Conservation (phyloP, 2,113 vertebrate genomes). For the Otus sunia region DNA sequence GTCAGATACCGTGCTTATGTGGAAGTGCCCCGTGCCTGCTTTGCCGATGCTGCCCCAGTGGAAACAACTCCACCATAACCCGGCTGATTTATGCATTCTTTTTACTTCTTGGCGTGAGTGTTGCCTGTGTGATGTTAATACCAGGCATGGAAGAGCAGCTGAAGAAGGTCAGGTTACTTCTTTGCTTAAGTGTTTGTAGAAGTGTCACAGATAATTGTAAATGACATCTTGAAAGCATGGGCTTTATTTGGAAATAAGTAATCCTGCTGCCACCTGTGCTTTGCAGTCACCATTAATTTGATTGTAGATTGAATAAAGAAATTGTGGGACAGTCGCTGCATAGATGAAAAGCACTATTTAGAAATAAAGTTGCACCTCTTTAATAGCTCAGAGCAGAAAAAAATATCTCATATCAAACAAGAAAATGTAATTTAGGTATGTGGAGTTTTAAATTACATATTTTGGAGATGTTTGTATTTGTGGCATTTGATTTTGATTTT, state of each 20-base stretch:
- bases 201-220: neutral
- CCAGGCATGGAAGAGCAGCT: conserved; percentile 97
- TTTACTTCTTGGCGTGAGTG: conserved; percentile 88
- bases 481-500: neutral
- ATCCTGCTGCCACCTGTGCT: neutral
- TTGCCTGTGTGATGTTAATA: conserved; percentile 95
- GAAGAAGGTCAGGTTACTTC: conserved; percentile 85
- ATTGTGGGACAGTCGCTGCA: neutral
- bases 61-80: conserved; percentile 96
- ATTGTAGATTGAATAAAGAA: neutral
- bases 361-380: neutral
- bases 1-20: conserved; percentile 92
- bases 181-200: neutral
- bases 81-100: conserved; percentile 94
- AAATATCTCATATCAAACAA: neutral
- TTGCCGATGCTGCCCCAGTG: conserved; percentile 95
- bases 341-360: neutral
- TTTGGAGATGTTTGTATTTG: neutral
- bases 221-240: neutral
- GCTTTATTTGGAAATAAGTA: neutral
- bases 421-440: neutral
- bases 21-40: conserved; percentile 95
- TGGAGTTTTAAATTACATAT: neutral
- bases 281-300: neutral
- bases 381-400: neutral